These are phyloP conservation scores for Symphodus melops DNA, from an alignment of 2,113 vertebrate genomes.

Conservation along the genomic window DNA sequence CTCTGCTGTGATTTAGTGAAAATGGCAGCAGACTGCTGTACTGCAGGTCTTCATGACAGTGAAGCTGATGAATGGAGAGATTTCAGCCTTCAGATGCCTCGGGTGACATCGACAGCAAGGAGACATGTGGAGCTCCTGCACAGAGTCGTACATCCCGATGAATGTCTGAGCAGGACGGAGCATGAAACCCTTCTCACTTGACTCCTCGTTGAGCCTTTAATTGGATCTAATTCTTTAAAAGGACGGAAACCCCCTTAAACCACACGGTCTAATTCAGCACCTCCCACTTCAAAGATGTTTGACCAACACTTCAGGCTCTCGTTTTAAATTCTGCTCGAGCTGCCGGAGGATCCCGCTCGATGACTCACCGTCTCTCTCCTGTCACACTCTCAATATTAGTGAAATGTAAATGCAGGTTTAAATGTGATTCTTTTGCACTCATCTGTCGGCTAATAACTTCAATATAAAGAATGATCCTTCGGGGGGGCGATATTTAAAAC, in stretches of 20 bases:
- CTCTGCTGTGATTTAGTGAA: neutral
- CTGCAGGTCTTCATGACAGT: neutral
- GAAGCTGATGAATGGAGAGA: neutral
- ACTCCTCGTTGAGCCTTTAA: conserved; percentile 2
- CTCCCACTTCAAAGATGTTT: neutral
- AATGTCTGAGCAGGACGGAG: neutral
- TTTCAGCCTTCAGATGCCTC: too few species aligned
- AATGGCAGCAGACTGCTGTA: neutral
- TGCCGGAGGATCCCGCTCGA: neutral
- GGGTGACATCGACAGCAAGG: neutral
- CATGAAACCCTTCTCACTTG: conserved; percentile 17
- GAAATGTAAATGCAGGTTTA: conserved; percentile 13
- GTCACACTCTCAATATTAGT: neutral
- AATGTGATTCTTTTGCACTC: neutral
- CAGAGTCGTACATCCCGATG: neutral
- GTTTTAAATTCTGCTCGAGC: neutral
- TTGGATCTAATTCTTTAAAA: conserved; percentile 1
- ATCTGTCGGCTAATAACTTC: too few species aligned
- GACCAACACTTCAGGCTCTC: neutral
- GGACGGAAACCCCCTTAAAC: neutral
- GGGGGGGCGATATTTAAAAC: neutral
- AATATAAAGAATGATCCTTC: too few species aligned
- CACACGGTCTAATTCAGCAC: neutral
- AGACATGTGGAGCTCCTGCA: neutral
- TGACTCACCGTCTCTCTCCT: neutral